Base-by-base conservation (phyloP, 2,888 invertebrate species). In the Tachina lurida region DNA sequence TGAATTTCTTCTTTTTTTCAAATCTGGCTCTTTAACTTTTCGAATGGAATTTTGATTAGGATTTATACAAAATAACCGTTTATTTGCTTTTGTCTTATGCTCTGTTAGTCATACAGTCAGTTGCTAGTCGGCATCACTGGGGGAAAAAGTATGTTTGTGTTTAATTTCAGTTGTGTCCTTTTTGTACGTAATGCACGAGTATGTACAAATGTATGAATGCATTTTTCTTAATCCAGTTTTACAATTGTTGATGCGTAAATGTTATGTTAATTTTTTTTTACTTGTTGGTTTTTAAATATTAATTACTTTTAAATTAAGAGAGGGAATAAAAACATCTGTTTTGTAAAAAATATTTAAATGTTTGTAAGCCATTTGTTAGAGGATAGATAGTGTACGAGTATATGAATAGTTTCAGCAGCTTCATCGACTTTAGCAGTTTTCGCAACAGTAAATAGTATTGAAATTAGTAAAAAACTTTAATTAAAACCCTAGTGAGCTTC, bases 1-100 rank as follows among this genome's bases (percentile, higher is more conserved):
- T 89, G 89, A 90, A 89, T 91, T 67, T 60, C 17, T 31, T 75
- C 43, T 63, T 62, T 63, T 76, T 67, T 60, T 19, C 5, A 60
- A 54, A 65, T 90, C 89, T 90, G 89, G 88, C 91, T 91, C 91
- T 91, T 91, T 91, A 91, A 91, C 91, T 91, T 91, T 89, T 89
- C 84, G 88, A 89, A 83, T 86, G 65, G 71, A 83, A 83, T 89
- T 90, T 89, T 76, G 31, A 54, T 70, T 41, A 39, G 82, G 75
- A 86, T 73, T 79, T 63, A 58, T 39, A 70, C n/a, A 22, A 60
- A 73, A 63, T 71, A 65, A 43, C 43, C 52, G 56, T 76, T 87
- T 87, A 86, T 87, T 87, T 87, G 87, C 87, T 86, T 76, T 54
- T 56, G 13, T 60, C 71, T 54, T 65, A 31, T 81, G 13, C 68